phyloP scores from a whole-genome alignment of 2,797 vertebrate genomes.

The Myotis pilosus region DNA sequence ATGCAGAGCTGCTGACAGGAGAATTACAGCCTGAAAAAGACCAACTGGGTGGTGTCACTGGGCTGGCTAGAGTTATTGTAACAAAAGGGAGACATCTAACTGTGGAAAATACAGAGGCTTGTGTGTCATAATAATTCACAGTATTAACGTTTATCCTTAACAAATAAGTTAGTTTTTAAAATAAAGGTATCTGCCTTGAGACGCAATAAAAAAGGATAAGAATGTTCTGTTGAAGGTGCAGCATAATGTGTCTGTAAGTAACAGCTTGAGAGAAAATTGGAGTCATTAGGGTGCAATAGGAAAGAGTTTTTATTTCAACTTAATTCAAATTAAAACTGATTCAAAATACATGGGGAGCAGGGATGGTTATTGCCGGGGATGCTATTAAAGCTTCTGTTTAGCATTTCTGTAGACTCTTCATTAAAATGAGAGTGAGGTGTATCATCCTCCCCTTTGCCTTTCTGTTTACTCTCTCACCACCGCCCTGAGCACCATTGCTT shows the following conservation, averaged over 20 bases:
- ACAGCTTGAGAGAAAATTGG: constrained; percentile 81
- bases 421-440: constrained; percentile 38
- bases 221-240: constrained; percentile 66
- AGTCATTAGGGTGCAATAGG: constrained; percentile 72
- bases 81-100: background rate
- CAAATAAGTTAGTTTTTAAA: background rate
- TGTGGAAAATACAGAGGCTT: background rate
- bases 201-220: constrained; percentile 43
- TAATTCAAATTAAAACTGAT: constrained; percentile 79
- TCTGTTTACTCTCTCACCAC: background rate
- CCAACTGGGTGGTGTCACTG: background rate
- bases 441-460: background rate
- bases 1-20: constrained; percentile 34
- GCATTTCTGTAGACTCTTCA: constrained; percentile 62
- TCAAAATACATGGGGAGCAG: constrained; percentile 63
- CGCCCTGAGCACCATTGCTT: background rate
- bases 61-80: background rate
- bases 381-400: constrained; percentile 64
- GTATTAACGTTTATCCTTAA: background rate
- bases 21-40: background rate
- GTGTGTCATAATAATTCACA: background rate
- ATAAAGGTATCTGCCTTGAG: constrained; percentile 10
- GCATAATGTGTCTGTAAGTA: constrained; percentile 73
- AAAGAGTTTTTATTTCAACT: constrained; percentile 80
- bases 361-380: constrained; percentile 66